phyloP scores from a whole-genome alignment of 2,888 invertebrate species.

The Electrophaes corylata region DNA sequence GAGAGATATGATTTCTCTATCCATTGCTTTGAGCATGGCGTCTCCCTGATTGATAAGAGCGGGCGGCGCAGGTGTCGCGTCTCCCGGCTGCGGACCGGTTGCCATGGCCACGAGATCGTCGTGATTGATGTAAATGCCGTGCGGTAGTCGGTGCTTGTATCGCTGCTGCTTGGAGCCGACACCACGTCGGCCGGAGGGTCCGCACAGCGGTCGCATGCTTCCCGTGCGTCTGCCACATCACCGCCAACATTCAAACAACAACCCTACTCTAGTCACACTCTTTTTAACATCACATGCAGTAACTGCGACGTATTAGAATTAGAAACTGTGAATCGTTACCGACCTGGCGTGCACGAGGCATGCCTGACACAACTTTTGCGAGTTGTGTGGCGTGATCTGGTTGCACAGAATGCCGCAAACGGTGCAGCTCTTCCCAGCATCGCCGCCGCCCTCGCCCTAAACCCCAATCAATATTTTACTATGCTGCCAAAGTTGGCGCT shows the following conservation, averaged over 20 bases:
- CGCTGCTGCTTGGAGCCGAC: conserved; percentile 79
- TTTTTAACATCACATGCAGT: conserved; percentile 52
- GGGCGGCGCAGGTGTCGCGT: conserved; percentile 69
- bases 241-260: conserved; percentile 70
- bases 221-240: conserved; percentile 90
- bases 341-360: conserved; percentile 85
- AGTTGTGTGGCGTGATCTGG: conserved; percentile 80
- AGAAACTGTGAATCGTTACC: conserved; percentile 59
- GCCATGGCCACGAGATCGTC: conserved; percentile 98
- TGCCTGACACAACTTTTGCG: conserved; percentile 83
- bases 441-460: conserved; percentile 79
- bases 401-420: conserved; percentile 82
- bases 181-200: conserved; percentile 86
- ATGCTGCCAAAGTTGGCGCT: conserved; percentile 52
- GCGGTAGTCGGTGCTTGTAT: conserved; percentile 94
- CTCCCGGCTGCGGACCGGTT: conserved; percentile 87
- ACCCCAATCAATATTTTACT: conserved; percentile 78
- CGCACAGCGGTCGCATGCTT: conserved; percentile 91
- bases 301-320: conserved; percentile 43
- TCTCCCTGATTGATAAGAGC: conserved; percentile 87
- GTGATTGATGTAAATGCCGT: conserved; percentile 98
- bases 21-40: conserved; percentile 95
- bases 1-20: conserved; percentile 96
- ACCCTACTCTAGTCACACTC: conserved; percentile 48
- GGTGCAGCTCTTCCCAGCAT: conserved; percentile 77